Base-by-base conservation (phyloP, 2,113 vertebrate species). In the Gorsachius goisagi region DNA sequence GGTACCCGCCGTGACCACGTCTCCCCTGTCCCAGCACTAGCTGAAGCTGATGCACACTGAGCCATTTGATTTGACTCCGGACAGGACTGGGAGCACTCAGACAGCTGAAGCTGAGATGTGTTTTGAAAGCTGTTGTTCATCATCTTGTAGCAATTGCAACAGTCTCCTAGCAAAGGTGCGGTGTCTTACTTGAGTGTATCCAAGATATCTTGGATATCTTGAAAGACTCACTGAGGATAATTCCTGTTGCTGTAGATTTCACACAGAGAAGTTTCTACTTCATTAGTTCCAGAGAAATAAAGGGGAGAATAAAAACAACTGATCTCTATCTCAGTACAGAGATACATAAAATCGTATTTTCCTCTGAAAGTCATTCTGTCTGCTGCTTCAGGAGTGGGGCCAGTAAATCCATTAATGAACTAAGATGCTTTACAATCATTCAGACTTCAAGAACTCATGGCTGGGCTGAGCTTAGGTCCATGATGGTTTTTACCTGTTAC, bases 1-100 rank as follows among this genome's bases (percentile, higher is more conserved):
- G 32, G 55, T 19, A 17, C 24, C 19, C 0, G 0, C 1, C 0
- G 3, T 8, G 83, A 26, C 9, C 37, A 3, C 1, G 2, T 45
- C 50, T 35, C 8, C 0, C 27, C 60, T 24, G 15, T 12, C 27
- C 60, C 75, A 53, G 60, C 45, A 3, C 26, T 13, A 13, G 5
- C 39, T 28, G 49, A 27, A 16, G 50, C 55, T 50, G 58, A 17
- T 8, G 16, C 35, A 17, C 11, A 3, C 13, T 1, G 20, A 49
- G 27, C 24, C 1, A 0, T n/a, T 58, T 4, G 17, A 13, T 63
- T 77, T 58, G 35, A 45, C 8, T 50, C 35, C 2, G 2, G 32
- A 15, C 9, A 21, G 88, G 55, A 68, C 21, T 1, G 4, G 18
- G 62, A 85, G 24, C 0, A 1, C 39, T 45, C 75, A 9, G 72